A percentile compares a stretch with the other conserved stretches of the same genome.
Conservation (phyloP, 2,797 vertebrate genomes). For the Microhierax caerulescens region DNA sequence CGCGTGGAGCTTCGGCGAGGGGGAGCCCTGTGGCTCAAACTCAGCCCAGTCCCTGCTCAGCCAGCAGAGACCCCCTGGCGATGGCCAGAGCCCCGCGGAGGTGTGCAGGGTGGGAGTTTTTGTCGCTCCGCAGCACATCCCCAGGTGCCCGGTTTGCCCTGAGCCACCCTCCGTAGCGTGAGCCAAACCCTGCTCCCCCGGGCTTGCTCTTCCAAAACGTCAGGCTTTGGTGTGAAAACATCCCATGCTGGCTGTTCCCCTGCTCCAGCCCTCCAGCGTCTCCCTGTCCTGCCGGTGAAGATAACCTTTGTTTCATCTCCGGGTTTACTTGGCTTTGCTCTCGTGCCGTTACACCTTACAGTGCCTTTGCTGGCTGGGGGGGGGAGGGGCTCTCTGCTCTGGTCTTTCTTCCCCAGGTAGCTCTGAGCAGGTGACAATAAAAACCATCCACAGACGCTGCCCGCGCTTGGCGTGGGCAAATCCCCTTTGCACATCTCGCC, state of each 20-base stretch:
- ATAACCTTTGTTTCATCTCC: not conserved
- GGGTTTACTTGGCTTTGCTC: not conserved
- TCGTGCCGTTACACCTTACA: not conserved
- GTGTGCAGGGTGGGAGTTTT: not conserved
- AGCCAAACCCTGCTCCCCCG: not conserved
- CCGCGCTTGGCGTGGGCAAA: rapidly evolving
- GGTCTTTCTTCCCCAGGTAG: not conserved
- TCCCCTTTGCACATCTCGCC: not conserved
- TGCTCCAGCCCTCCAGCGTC: not conserved
- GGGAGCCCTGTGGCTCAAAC: not conserved
- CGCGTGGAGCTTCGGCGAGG: rapidly evolving
- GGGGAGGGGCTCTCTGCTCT: not conserved
- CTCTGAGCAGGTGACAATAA: not conserved
- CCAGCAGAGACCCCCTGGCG: not conserved
- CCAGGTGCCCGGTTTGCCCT: not conserved
- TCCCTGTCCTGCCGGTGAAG: not conserved
- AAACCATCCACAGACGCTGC: not conserved
- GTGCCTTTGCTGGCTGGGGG: not conserved
- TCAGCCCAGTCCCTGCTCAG: not conserved
- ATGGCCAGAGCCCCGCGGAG: not conserved
- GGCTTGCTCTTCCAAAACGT: not conserved
- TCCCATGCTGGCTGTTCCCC: not conserved
- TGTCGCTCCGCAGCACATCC: not conserved
- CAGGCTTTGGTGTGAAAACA: not conserved
- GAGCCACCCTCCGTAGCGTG: rapidly evolving